Conservation (phyloP, 1,140 invertebrate species). For the Aradophagus sp. region DNA sequence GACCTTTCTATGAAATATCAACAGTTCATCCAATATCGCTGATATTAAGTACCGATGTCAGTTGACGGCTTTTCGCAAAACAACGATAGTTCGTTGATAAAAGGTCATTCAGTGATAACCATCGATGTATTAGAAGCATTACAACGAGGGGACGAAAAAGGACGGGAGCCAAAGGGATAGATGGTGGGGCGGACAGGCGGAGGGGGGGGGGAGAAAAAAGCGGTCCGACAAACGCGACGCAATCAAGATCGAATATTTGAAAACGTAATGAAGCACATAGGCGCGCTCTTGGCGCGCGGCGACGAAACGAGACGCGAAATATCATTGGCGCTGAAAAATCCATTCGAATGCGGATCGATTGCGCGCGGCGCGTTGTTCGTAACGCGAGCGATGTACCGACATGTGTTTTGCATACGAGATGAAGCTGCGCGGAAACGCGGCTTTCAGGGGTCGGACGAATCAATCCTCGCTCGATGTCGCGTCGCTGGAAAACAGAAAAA, state of each 20-base stretch:
- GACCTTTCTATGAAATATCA: too few species aligned
- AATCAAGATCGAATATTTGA: conserved; percentile 48
- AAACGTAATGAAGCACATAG: conserved; percentile 43
- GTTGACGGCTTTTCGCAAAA: too few species aligned
- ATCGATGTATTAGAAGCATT: too few species aligned
- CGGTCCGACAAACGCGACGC: conserved; percentile 21
- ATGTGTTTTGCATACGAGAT: conserved; percentile 53
- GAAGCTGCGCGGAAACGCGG: conserved; percentile 34
- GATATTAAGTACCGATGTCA: too few species aligned
- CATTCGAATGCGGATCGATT: conserved; percentile 44
- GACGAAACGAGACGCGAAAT: conserved; percentile 35
- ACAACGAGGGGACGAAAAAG: too few species aligned
- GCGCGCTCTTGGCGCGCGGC: conserved; percentile 8
- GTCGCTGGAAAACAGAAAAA: conserved; percentile 4
- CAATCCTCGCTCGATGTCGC: conserved; percentile 35
- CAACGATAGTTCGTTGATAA: too few species aligned
- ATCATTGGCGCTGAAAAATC: conserved; percentile 41
- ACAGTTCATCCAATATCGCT: too few species aligned
- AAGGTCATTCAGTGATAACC: too few species aligned
- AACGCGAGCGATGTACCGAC: conserved; percentile 35
- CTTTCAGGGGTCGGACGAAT: conserved; percentile 22
- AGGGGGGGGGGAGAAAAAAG: conserved; percentile 9
- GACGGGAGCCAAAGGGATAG: too few species aligned
- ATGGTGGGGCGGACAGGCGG: conserved; percentile 2
- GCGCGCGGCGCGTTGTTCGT: conserved; percentile 38